These are phyloP conservation scores for Pitangus sulphuratus DNA, from an alignment of 2,797 vertebrate genomes.

Conservation along the genomic window DNA sequence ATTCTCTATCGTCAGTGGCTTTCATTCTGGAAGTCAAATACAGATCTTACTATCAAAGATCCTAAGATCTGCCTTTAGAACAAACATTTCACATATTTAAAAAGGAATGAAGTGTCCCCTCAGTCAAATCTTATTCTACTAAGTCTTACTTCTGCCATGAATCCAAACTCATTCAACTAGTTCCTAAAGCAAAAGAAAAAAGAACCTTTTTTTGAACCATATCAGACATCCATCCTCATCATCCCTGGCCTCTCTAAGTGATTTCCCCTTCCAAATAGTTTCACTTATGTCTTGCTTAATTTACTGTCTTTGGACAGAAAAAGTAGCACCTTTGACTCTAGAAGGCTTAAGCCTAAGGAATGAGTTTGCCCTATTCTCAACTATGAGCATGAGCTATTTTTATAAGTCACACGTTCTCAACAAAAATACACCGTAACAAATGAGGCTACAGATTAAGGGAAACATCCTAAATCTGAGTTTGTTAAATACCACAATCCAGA, in stretches of 20 bases:
- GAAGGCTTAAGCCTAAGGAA: not conserved
- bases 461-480: not conserved
- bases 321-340: not conserved
- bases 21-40: not conserved
- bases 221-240: not conserved
- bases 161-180: not conserved
- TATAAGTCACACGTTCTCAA: not conserved
- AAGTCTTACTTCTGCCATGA: not conserved
- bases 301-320: not conserved
- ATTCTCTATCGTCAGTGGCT: not conserved
- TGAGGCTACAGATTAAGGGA: not conserved
- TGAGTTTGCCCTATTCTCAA: fast-evolving
- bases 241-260: not conserved
- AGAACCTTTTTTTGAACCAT: not conserved
- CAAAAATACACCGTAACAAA: not conserved
- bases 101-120: not conserved
- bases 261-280: not conserved
- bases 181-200: not conserved
- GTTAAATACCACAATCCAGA: not conserved
- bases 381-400: not conserved
- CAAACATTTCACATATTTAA: not conserved
- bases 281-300: not conserved
- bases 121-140: not conserved
- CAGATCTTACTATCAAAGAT: not conserved
- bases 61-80: not conserved